Percentiles rank a stretch among this genome's conserved stretches.
phyloP scores from a whole-genome alignment of 2,888 invertebrate genomes.

The Pyrrhia umbra region DNA sequence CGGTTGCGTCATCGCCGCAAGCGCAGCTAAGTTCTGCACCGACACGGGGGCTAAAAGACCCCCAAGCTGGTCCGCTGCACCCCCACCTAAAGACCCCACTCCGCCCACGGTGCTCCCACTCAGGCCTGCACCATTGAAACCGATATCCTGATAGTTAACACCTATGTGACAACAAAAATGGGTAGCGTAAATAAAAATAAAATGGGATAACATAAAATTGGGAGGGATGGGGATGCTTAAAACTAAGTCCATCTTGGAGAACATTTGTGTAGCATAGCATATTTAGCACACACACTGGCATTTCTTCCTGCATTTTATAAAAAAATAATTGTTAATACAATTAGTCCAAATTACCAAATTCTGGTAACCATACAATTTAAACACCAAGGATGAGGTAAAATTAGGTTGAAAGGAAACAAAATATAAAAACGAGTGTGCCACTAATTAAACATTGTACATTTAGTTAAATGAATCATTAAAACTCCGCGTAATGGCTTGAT shows the following conservation, averaged over 20 bases:
- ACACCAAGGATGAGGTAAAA: constrained; percentile 45
- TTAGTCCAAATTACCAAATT: constrained; percentile 2
- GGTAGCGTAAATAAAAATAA: constrained; percentile 63
- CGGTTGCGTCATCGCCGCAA: constrained; percentile 94
- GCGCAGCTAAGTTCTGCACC: constrained; percentile 97
- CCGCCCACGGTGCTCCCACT: constrained; percentile 78
- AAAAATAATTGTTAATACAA: background rate
- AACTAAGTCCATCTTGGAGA: background rate
- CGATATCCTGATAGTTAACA: constrained; percentile 89
- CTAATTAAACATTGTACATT: constrained; percentile 53
- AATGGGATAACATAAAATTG: constrained; percentile 41
- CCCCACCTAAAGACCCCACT: constrained; percentile 74
- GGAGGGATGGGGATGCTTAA: constrained; percentile 18
- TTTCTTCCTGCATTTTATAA: background rate
- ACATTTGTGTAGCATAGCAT: background rate
- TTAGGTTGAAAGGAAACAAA: constrained; percentile 55
- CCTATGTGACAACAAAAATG: constrained; percentile 70
- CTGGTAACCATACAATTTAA: constrained; percentile 14
- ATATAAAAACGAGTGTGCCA: constrained; percentile 48
- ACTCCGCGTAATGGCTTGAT: constrained; percentile 41
- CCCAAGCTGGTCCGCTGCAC: constrained; percentile 96
- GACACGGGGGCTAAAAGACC: constrained; percentile 95
- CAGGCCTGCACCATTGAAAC: constrained; percentile 89
- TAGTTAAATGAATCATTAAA: constrained; percentile 54
- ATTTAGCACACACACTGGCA: too few species aligned